A percentile compares a stretch with the other conserved stretches of the same genome.
Conservation (phyloP, 2,797 vertebrate genomes). For the Gymnothorax reevesii region DNA sequence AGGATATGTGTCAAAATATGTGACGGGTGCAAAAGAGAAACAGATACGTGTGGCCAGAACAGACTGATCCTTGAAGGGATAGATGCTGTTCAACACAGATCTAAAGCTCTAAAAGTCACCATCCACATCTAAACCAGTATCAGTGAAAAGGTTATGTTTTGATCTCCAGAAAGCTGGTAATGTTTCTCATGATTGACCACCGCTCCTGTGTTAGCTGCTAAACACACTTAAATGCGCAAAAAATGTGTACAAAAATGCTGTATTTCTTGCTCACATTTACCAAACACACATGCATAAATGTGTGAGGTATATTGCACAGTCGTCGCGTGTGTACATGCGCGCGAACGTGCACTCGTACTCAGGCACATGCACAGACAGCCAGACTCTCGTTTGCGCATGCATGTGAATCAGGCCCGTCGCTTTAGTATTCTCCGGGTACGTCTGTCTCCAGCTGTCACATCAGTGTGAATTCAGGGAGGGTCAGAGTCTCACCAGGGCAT, state of each 20-base stretch:
- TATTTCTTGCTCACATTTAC: not conserved
- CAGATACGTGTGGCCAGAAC: too few relatives aligned
- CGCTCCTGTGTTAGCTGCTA: not conserved
- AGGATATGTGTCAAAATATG: too few relatives aligned
- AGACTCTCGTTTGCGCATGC: not conserved
- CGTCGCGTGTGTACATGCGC: not conserved
- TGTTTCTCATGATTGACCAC: not conserved
- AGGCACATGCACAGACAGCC: not conserved
- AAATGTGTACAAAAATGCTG: not conserved
- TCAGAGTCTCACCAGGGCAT: conserved; percentile 39
- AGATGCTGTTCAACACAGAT: too few relatives aligned
- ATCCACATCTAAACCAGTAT: too few relatives aligned
- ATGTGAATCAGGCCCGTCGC: not conserved
- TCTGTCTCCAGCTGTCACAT: conserved; percentile 37
- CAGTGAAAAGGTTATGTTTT: too few relatives aligned
- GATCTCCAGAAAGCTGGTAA: too few relatives aligned
- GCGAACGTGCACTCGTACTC: not conserved
- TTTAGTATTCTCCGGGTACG: conserved; percentile 36
- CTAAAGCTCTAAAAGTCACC: too few relatives aligned
- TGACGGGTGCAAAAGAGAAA: too few relatives aligned
- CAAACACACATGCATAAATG: conserved; percentile 7
- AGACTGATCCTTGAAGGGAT: too few relatives aligned
- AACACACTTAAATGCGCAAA: not conserved
- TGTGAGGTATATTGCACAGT: not conserved
- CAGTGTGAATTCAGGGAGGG: conserved; percentile 26